Conservation (phyloP, 2,113 vertebrate genomes). For the Vulpes lagopus region DNA sequence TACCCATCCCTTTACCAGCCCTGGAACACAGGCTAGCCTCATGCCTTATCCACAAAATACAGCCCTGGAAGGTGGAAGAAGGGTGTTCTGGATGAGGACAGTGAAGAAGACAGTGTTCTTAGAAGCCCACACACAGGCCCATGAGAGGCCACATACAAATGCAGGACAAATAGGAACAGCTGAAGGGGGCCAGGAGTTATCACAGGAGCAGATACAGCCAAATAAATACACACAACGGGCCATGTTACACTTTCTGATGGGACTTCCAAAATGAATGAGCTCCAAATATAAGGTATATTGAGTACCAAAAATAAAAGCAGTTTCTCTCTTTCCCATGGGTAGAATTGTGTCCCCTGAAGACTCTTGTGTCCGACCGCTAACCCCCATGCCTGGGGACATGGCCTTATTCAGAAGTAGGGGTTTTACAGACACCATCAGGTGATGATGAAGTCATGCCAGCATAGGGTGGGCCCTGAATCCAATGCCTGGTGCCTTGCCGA, state of each 20-base stretch:
- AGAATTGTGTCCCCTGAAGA: not conserved
- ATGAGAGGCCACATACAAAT: not conserved
- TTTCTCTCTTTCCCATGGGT: not conserved
- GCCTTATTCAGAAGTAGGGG: not conserved
- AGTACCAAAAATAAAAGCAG: not conserved
- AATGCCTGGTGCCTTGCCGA: fast-evolving
- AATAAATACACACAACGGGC: not conserved
- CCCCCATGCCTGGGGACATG: fast-evolving
- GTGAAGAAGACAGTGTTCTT: not conserved
- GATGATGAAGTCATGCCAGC: not conserved
- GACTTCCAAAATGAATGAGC: not conserved
- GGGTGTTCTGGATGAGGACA: not conserved
- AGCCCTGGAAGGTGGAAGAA: not conserved
- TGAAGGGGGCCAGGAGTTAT: too few relatives aligned
- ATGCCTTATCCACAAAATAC: not conserved
- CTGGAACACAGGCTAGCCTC: not conserved
- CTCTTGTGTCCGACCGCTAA: fast-evolving
- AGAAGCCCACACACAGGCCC: not conserved
- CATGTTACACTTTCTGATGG: not conserved
- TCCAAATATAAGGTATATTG: not conserved
- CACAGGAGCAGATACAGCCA: not conserved
- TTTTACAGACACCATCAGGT: not conserved
- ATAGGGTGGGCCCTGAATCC: not conserved
- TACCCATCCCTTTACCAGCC: fast-evolving
- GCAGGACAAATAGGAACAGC: not conserved